phyloP scores from a whole-genome alignment of 1,140 invertebrate genomes.

The Scaptomyza pallida region DNA sequence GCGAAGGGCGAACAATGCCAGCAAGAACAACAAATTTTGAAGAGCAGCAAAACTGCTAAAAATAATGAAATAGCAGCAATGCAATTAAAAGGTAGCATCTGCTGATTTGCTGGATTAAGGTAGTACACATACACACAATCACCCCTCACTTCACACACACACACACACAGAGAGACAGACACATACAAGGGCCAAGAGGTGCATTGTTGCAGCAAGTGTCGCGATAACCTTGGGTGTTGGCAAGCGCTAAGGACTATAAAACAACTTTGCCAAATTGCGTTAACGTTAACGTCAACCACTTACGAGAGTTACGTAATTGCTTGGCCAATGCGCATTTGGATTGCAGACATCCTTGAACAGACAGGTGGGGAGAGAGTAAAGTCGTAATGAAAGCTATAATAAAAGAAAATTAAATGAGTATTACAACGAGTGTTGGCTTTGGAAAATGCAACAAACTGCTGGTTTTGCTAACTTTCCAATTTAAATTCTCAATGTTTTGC shows the following conservation, averaged over 20 bases:
- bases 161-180: not conserved
- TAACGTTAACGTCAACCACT: slow-evolving; percentile 48
- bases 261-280: slow-evolving; percentile 43
- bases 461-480: too few relatives aligned
- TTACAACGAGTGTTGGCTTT: too few relatives aligned
- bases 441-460: too few relatives aligned
- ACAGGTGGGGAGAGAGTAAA: too few relatives aligned
- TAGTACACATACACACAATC: slow-evolving; percentile 21
- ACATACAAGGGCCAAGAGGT: slow-evolving; percentile 35
- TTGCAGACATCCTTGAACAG: not conserved
- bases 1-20: too few relatives aligned
- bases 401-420: not conserved
- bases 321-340: slow-evolving; percentile 29
- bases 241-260: slow-evolving; percentile 40
- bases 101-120: slow-evolving; percentile 63
- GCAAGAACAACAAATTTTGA: slow-evolving; percentile 49
- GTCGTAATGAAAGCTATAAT: not conserved
- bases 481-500: not conserved
- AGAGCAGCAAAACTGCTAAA: slow-evolving; percentile 63
- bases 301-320: slow-evolving; percentile 54
- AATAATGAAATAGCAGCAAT: slow-evolving; percentile 79
- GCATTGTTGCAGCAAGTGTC: slow-evolving; percentile 45
- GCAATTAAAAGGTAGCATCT: slow-evolving; percentile 74
- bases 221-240: slow-evolving; percentile 54
- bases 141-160: not conserved